Conservation (phyloP, 2,888 invertebrate species). For the Cephonodes hylas region DNA sequence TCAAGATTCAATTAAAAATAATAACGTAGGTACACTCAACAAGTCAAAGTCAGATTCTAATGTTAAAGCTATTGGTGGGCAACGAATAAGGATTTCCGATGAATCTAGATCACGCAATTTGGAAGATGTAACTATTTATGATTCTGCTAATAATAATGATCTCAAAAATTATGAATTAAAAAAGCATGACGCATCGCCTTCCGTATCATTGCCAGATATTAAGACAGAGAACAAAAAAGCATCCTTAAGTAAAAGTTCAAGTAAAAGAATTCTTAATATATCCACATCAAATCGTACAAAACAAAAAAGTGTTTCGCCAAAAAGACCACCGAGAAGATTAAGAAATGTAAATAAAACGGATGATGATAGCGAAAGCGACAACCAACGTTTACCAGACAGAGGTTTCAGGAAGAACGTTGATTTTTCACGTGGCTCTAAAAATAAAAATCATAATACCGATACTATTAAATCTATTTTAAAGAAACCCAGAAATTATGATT, state of each 20-base stretch:
- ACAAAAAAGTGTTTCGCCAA: slow-evolving; percentile 80
- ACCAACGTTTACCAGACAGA: slow-evolving; percentile 63
- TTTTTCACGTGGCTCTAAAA: slow-evolving; percentile 48
- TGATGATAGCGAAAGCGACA: slow-evolving; percentile 77
- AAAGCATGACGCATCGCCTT: slow-evolving; percentile 54
- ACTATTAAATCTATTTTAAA: slow-evolving; percentile 83
- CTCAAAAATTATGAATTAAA: slow-evolving; percentile 68
- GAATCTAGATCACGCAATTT: slow-evolving; percentile 66
- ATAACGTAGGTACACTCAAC: slow-evolving; percentile 47
- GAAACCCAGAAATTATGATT: slow-evolving; percentile 74
- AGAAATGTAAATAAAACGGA: slow-evolving; percentile 71
- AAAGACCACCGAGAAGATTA: slow-evolving; percentile 81
- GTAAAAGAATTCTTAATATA: slow-evolving; percentile 56
- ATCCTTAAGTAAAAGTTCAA: slow-evolving; percentile 58
- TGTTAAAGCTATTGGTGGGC: slow-evolving; percentile 85
- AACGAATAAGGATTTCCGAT: slow-evolving; percentile 84
- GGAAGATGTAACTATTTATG: slow-evolving; percentile 69
- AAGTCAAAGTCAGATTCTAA: slow-evolving; percentile 73
- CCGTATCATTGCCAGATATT: slow-evolving; percentile 69
- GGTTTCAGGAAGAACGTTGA: slow-evolving; percentile 53
- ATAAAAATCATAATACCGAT: slow-evolving; percentile 60
- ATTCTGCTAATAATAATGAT: slow-evolving; percentile 74
- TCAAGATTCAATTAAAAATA: slow-evolving; percentile 60
- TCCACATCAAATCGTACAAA: slow-evolving; percentile 61
- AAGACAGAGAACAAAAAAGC: slow-evolving; percentile 68